phyloP scores from a whole-genome alignment of 2,888 invertebrate species.

The Tridacna crocea region DNA sequence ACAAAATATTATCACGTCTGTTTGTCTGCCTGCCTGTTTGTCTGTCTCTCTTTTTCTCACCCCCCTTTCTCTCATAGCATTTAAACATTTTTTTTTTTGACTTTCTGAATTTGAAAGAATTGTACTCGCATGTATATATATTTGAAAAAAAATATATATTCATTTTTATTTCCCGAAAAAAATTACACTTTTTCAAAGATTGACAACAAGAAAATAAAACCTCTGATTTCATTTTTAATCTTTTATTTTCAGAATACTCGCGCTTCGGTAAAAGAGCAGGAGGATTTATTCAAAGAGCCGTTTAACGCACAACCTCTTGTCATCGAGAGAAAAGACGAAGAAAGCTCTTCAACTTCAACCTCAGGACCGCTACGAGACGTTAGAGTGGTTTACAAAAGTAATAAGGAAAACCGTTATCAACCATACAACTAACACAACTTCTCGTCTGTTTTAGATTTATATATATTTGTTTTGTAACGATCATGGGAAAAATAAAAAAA shows the following conservation, averaged over 20 bases:
- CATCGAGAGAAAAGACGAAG: not conserved
- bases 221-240: not conserved
- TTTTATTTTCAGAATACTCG: not conserved
- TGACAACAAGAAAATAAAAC: too few species aligned
- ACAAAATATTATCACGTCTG: not conserved
- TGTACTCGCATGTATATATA: not conserved
- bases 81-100: not conserved
- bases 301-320: not conserved
- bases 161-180: not conserved
- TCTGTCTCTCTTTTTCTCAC: too few species aligned
- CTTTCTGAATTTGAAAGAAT: not conserved
- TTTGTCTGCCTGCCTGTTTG: not conserved
- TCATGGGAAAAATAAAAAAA: slow-evolving; percentile 20
- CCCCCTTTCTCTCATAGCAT: not conserved
- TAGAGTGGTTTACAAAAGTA: not conserved
- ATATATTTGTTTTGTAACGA: not conserved
- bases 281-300: not conserved
- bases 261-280: not conserved
- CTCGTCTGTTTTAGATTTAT: not conserved
- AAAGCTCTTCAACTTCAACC: not conserved
- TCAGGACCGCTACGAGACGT: not conserved
- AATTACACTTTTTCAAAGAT: not conserved
- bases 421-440: not conserved
- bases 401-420: slow-evolving; percentile 3
- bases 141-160: not conserved